phyloP scores from a whole-genome alignment of 2,797 vertebrate genomes.

The Lacerta bilineata region DNA sequence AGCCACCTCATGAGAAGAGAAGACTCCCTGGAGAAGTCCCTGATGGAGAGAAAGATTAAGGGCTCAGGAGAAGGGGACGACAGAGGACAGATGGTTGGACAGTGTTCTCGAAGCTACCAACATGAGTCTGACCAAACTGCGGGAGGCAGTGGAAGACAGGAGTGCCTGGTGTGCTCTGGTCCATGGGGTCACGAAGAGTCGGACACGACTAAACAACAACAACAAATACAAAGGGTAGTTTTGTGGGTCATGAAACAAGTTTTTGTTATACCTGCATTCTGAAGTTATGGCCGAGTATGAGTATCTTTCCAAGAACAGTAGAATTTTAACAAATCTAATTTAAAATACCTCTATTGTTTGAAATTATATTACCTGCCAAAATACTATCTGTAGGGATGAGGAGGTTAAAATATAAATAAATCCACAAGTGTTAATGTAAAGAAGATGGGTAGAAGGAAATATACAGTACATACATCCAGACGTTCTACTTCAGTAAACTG shows the following conservation, averaged over 20 bases:
- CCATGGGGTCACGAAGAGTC: no score
- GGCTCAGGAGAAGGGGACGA: no score
- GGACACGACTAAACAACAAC: no score
- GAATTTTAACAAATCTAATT: background rate
- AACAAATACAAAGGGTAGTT: background rate
- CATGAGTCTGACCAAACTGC: no score
- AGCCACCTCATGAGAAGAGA: no score
- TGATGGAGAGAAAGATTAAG: no score
- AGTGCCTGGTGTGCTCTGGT: no score
- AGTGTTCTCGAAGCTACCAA: no score
- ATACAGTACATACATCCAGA: background rate
- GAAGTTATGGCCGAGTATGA: background rate
- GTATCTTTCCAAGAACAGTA: background rate
- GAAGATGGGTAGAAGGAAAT: conserved; percentile 15
- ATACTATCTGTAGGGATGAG: background rate
- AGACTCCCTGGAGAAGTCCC: no score
- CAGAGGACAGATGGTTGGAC: no score
- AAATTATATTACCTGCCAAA: background rate
- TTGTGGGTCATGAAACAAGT: background rate
- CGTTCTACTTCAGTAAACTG: fast-evolving
- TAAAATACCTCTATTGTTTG: background rate
- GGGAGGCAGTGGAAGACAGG: no score
- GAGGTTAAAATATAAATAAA: background rate
- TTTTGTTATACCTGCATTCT: background rate
- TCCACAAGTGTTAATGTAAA: background rate